Evolutionary conservation across 2,888 invertebrate species (phyloP), one percentile per base, ranked within the genome.

Genomic region (Hedya salicella): DNA sequence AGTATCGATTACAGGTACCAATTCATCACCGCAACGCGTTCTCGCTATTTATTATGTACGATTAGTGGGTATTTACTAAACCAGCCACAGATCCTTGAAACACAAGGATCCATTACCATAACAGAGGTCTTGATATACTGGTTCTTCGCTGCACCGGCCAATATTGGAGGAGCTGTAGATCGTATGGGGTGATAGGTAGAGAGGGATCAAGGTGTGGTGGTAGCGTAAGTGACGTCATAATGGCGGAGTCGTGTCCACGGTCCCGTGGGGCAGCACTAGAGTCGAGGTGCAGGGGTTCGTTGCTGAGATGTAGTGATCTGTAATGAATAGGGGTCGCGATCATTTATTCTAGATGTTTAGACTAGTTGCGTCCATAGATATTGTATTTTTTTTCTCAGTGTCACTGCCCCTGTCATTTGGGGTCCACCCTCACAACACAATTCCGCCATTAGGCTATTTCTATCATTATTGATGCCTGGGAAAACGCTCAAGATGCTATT

Each of bases 31-130:
- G 39, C 30, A 17, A 8, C 46, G 46, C 52, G 39, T 48, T 39
- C 46, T 48, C 5, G 62, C 54, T 63, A 56, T 56, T 63, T 54
- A 63, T 63, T 61, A 61, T 30, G 56, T 56, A 56, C 50, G 17
- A 50, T 50, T 48, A 25, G 48, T n/a, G 46, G 53, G 25, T 40
- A 40, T 56, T 48, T 46, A 56, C 13, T 9, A 13, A 21, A 39
- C 48, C 25, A 44, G 2, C 8, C 42, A 2, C 3, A n/a, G 56
- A 57, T 3, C 56, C 3, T 30, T 14, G 5, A 21, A 11, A 8
- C 30, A 25, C 36, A 36, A 36, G 36, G 9, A 11, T 4, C 36
- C 9, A 9, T 13, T n/a, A n/a, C 11, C n/a, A 13, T 5, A 2
- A 6, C 48, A 17, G 21, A 40, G 60, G 1, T 50, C 50, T 17